Conservation (phyloP, 2,888 invertebrate species). For the Apeira syringaria region DNA sequence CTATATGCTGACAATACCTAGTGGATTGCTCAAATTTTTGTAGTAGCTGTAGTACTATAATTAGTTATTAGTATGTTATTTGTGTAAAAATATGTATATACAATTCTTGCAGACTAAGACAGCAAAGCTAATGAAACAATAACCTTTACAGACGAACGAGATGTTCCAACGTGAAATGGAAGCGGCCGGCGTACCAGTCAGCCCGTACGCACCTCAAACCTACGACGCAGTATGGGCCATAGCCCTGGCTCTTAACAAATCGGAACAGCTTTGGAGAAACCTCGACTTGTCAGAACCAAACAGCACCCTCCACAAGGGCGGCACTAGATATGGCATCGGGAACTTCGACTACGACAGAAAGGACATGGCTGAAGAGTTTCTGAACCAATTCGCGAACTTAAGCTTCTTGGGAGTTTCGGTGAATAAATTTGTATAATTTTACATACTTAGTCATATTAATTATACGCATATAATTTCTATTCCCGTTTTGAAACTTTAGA, state of each 20-base stretch:
- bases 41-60: too few species aligned
- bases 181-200: constrained; percentile 77
- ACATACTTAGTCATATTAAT: constrained; percentile 4
- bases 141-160: constrained; percentile 82
- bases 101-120: too few species aligned
- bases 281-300: constrained; percentile 40
- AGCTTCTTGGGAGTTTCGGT: constrained; percentile 95
- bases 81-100: too few species aligned
- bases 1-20: too few species aligned
- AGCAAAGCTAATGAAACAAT: too few species aligned
- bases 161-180: constrained; percentile 86
- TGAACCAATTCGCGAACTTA: constrained; percentile 87
- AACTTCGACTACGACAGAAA: constrained; percentile 89
- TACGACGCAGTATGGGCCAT: constrained; percentile 97
- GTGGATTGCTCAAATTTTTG: too few species aligned
- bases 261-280: constrained; percentile 83
- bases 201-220: constrained; percentile 90
- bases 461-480: constrained; percentile 20
- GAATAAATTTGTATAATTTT: constrained; percentile 58
- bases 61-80: too few species aligned
- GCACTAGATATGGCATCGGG: constrained; percentile 65
- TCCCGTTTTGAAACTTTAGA: too few species aligned
- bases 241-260: constrained; percentile 88
- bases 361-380: constrained; percentile 88
- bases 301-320: constrained; percentile 38